Evolutionary conservation across 2,888 invertebrate genomes (phyloP).

Genomic region (Diaprepes abbreviatus): DNA sequence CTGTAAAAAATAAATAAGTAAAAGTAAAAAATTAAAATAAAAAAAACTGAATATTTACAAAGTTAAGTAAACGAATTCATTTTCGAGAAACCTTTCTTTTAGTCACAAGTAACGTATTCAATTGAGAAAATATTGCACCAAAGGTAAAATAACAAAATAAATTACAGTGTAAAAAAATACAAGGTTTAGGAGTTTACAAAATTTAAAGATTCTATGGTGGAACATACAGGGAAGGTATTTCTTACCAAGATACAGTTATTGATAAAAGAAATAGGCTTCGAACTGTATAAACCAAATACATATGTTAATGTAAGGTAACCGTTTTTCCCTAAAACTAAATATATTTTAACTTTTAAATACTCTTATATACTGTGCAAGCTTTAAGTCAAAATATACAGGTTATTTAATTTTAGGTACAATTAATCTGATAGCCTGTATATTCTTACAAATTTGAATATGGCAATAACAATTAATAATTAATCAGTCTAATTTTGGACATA

Average conservation of each 20-base stretch:
- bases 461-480: slow-evolving; percentile 23
- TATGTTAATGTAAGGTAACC: slow-evolving; percentile 18
- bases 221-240: neutral
- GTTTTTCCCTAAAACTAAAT: slow-evolving; percentile 19
- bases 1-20: slow-evolving; percentile 24
- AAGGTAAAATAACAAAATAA: neutral
- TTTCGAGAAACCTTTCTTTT: no score
- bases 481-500: slow-evolving; percentile 34
- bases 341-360: neutral
- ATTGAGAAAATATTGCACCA: slow-evolving; percentile 6
- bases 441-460: slow-evolving; percentile 10
- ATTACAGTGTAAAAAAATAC: neutral
- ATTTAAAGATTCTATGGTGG: neutral
- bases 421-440: neutral
- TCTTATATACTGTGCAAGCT: slow-evolving; percentile 11
- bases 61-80: no score
- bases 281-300: neutral
- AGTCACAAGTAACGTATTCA: no score
- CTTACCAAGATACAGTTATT: neutral
- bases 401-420: neutral
- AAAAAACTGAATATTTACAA: slow-evolving; percentile 24
- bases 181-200: neutral
- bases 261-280: neutral
- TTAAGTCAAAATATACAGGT: slow-evolving; percentile 15
- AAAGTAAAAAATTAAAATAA: neutral